Evolutionary conservation across 1,140 invertebrate species (phyloP).

Genomic region (Drosophila seguyi): DNA sequence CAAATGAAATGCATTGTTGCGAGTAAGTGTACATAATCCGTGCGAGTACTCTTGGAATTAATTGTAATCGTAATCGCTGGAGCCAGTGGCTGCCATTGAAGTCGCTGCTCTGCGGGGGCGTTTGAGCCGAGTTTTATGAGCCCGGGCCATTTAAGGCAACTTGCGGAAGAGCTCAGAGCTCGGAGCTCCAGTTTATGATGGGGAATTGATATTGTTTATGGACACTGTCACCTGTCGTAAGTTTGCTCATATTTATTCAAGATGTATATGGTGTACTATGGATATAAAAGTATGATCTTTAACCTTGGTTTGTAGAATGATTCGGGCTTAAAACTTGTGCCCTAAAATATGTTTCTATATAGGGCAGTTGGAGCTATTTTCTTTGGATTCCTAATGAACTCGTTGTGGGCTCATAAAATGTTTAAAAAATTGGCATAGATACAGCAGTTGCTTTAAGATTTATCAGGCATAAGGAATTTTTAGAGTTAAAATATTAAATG

Average conservation of each 20-base stretch:
- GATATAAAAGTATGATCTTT: not conserved
- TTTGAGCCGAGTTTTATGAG: slow-evolving; percentile 38
- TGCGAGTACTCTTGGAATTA: slow-evolving; percentile 57
- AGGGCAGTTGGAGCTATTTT: not conserved
- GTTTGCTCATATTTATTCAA: slow-evolving; percentile 7
- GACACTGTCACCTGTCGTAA: slow-evolving; percentile 28
- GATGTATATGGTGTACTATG: not conserved
- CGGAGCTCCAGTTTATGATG: slow-evolving; percentile 28
- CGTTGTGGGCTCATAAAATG: not conserved
- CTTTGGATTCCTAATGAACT: not conserved
- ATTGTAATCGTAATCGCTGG: slow-evolving; percentile 50
- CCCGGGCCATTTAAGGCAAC: slow-evolving; percentile 40
- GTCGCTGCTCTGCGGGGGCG: slow-evolving; percentile 35
- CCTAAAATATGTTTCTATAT: not conserved
- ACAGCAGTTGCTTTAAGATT: not conserved
- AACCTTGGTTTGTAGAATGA: slow-evolving; percentile 3
- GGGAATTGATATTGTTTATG: slow-evolving; percentile 22
- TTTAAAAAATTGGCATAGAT: not conserved
- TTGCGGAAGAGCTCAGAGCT: slow-evolving; percentile 44
- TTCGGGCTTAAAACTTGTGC: not conserved
- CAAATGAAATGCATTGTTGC: slow-evolving; percentile 72
- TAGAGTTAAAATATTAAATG: not conserved
- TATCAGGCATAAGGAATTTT: not conserved
- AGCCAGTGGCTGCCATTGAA: slow-evolving; percentile 57
- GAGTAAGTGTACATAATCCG: slow-evolving; percentile 35